A percentile compares a stretch with the other conserved stretches of the same genome.
Evolutionary conservation across 1,140 invertebrate genomes (phyloP).

Genomic region (Papilio aristodemus): DNA sequence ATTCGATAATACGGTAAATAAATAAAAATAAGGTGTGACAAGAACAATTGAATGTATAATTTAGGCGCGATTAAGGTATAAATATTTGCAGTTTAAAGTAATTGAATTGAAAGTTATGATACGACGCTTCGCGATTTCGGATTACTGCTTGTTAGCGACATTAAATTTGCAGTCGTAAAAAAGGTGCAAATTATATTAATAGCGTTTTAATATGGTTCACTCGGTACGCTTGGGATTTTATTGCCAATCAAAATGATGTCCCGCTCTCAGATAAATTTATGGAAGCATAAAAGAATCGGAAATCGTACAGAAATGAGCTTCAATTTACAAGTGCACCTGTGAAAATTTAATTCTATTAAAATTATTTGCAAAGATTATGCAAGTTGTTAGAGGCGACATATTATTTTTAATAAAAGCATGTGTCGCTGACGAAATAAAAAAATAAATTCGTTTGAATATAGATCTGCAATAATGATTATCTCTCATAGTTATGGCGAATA

Average conservation of each 20-base stretch:
- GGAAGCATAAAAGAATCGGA: constrained; percentile 49
- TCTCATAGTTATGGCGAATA: too few species aligned
- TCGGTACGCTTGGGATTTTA: constrained; percentile 55
- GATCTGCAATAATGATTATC: too few species aligned
- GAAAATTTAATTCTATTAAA: not conserved
- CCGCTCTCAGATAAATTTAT: constrained; percentile 50
- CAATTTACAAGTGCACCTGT: constrained; percentile 34
- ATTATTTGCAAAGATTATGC: not conserved
- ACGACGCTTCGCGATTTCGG: constrained; percentile 36
- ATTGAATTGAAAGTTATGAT: constrained; percentile 37
- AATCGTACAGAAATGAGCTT: constrained; percentile 42
- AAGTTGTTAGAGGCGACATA: too few species aligned
- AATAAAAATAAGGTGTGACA: constrained; percentile 1
- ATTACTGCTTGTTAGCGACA: constrained; percentile 42
- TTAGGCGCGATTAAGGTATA: constrained; percentile 35
- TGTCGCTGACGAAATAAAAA: too few species aligned
- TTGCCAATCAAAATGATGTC: constrained; percentile 57
- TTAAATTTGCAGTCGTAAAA: constrained; percentile 45
- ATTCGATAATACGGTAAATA: too few species aligned
- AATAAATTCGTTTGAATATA: too few species aligned
- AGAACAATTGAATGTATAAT: not conserved
- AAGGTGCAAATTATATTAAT: constrained; percentile 63
- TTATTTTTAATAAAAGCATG: too few species aligned
- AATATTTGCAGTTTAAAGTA: constrained; percentile 32
- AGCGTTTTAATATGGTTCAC: constrained; percentile 54